These are phyloP conservation scores for Bergia sp. DNA, from an alignment of 92 coral and sea anemone genomes.

Conservation along the genomic window DNA sequence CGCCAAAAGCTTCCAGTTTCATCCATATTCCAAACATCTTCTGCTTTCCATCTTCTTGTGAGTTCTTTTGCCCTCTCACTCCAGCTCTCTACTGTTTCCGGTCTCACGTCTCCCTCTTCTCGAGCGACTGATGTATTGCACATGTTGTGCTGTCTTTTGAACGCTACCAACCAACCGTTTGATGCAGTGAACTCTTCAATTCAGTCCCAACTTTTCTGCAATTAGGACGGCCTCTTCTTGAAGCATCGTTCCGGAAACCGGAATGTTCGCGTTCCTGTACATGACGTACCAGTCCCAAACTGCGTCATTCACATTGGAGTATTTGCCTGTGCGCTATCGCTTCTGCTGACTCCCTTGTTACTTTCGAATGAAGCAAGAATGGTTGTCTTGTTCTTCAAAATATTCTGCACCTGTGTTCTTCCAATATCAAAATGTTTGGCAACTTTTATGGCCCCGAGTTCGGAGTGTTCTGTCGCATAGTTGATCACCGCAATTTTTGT, in stretches of 20 bases:
- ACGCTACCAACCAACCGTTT: conserved; percentile 59
- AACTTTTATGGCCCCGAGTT: conserved; percentile 54
- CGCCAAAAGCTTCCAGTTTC: conserved; percentile 63
- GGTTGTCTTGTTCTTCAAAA: conserved; percentile 47
- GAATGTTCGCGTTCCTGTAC: conserved; percentile 53
- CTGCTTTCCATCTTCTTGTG: conserved; percentile 60
- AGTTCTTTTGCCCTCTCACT: conserved; percentile 44
- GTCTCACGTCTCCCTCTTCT: conserved; percentile 17
- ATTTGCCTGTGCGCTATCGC: conserved; percentile 55
- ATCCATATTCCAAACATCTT: conserved; percentile 67
- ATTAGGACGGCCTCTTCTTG: conserved; percentile 66
- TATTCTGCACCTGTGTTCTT: conserved; percentile 61
- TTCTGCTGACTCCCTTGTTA: conserved; percentile 38
- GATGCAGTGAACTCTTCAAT: conserved; percentile 56
- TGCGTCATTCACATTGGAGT: conserved; percentile 53
- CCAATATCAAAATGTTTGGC: conserved; percentile 62
- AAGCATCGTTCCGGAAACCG: conserved; percentile 57
- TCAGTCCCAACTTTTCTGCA: conserved; percentile 60
- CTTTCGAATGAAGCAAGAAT: conserved; percentile 57
- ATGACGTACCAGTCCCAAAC: conserved; percentile 61
- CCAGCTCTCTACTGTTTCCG: conserved; percentile 15
- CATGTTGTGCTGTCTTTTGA: conserved; percentile 57
- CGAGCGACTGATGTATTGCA: conserved; percentile 52
- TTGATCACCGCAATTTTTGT: conserved; percentile 28
- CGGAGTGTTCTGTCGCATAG: conserved; percentile 57